phyloP scores from a whole-genome alignment of 1,140 invertebrate genomes.

The Atta texana region DNA sequence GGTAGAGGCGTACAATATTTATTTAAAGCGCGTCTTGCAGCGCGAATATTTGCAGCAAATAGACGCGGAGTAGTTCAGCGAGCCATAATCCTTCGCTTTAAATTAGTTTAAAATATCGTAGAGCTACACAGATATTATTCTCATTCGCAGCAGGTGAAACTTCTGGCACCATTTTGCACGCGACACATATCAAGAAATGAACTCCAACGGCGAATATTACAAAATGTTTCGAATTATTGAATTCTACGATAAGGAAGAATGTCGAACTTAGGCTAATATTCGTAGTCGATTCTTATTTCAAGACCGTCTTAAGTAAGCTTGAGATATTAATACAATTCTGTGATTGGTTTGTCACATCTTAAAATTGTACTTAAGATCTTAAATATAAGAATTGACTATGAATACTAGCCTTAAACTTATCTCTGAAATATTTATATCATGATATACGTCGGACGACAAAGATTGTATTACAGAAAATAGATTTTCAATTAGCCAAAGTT shows the following conservation, averaged over 20 bases:
- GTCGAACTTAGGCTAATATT: background rate
- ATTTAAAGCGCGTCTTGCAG: background rate
- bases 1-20: background rate
- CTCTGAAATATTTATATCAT: background rate
- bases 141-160: constrained; percentile 34
- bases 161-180: constrained; percentile 34
- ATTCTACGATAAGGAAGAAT: background rate
- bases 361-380: no score
- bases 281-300: no score
- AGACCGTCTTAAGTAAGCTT: no score
- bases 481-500: background rate
- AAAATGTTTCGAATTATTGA: constrained; percentile 18
- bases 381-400: no score
- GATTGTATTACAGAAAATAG: background rate
- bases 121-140: constrained; percentile 17
- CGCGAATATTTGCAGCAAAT: constrained; percentile 5
- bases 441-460: background rate
- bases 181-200: background rate
- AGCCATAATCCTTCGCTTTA: constrained; percentile 39
- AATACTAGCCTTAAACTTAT: background rate
- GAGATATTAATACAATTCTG: no score
- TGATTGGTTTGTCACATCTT: no score
- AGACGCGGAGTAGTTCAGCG: background rate
- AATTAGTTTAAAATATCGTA: constrained; percentile 49
- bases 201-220: background rate